Conservation (phyloP, 1,140 invertebrate species). For the Linepithema humile region DNA sequence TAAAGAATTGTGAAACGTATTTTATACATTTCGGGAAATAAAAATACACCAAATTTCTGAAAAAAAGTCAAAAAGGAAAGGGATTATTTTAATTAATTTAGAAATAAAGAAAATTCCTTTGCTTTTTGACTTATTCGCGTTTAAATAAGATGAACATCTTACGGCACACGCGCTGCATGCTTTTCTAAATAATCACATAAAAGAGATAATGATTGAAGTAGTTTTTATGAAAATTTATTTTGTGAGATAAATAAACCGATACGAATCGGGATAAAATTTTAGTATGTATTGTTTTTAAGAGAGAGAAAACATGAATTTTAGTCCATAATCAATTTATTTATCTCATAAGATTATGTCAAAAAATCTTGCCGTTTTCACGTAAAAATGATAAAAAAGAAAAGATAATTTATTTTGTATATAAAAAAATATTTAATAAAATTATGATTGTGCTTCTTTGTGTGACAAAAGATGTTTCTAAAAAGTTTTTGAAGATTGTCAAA, state of each 20-base stretch:
- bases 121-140: too few species aligned
- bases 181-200: neutral
- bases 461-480: neutral
- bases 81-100: too few species aligned
- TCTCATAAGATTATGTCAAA: neutral
- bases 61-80: too few species aligned
- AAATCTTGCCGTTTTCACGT: neutral
- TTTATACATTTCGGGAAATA: neutral
- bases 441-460: neutral
- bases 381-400: neutral
- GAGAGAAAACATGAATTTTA: too few species aligned
- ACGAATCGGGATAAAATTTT: too few species aligned
- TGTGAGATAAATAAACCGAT: neutral
- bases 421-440: neutral
- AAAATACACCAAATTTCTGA: too few species aligned
- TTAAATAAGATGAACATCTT: neutral
- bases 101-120: too few species aligned
- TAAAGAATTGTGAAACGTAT: neutral
- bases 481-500: neutral
- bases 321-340: too few species aligned
- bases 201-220: neutral
- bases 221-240: neutral
- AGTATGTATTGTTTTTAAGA: too few species aligned
- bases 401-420: conserved; percentile 19
- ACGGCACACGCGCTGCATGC: neutral